phyloP scores from a whole-genome alignment of 2,888 invertebrate genomes.

The Drosophila emarginata region DNA sequence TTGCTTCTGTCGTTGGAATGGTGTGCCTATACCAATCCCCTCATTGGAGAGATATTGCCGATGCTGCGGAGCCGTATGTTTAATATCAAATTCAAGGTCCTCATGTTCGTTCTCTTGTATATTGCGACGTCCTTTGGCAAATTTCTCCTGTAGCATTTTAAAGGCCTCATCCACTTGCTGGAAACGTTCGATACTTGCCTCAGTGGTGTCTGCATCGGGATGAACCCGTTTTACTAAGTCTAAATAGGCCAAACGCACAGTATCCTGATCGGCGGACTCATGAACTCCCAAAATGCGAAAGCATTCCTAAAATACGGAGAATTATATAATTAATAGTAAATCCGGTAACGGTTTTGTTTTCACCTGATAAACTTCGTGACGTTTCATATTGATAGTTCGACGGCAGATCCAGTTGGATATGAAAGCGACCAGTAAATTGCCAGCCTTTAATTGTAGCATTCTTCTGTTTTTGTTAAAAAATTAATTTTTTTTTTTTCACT shows the following conservation, averaged over 20 bases:
- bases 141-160: constrained; percentile 87
- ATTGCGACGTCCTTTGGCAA: constrained; percentile 85
- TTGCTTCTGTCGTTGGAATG: constrained; percentile 90
- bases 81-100: constrained; percentile 86
- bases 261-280: constrained; percentile 88
- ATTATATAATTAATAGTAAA: constrained; percentile 22
- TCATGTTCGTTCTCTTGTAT: constrained; percentile 83
- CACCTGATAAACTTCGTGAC: constrained; percentile 55
- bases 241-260: constrained; percentile 88
- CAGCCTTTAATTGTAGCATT: constrained; percentile 23
- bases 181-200: constrained; percentile 90
- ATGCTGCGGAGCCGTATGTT: constrained; percentile 95
- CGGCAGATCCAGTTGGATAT: not conserved
- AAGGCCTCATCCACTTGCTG: constrained; percentile 90
- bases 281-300: constrained; percentile 87
- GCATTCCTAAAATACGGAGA: constrained; percentile 84
- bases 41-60: constrained; percentile 88
- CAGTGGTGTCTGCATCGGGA: constrained; percentile 90
- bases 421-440: not conserved
- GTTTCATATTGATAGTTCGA: constrained; percentile 58
- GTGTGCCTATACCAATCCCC: constrained; percentile 91
- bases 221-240: constrained; percentile 91
- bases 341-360: not conserved
- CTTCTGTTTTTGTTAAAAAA: not conserved
- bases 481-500: not conserved